Base-by-base conservation (phyloP, 1,140 invertebrate genomes). In the Papilio dardanus region DNA sequence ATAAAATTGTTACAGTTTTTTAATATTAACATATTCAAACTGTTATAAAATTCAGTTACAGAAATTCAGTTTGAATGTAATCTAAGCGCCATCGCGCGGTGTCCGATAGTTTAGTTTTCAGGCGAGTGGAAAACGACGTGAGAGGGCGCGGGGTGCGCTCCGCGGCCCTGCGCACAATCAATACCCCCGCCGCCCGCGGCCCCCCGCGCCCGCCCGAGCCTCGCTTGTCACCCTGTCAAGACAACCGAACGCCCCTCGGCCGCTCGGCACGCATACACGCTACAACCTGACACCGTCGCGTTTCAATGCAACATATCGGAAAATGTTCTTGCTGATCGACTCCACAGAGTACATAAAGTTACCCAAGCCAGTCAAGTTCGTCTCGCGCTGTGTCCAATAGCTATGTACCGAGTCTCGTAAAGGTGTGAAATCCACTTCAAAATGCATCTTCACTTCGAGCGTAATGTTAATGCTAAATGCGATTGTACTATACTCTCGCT, bases 401-500 rank as follows among this genome's bases (percentile, higher is more conserved):
- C 28, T 12, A 73, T 73, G 71, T 54, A 5, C 35, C 46, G 21
- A 73, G 71, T 50, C n/a, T n/a, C 16, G 19, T 21, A 58, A 46
- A 73, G 71, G 71, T 58, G 71, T 73, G 30, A 73, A 65, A n/a
- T 35, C 21, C n/a, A 42, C 75, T 33, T 35, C 76, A 93, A 83
- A 92, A 98, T 98, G 97, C 97, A 98, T 95, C 95, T 98, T 87
- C 97, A 97, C 95, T 99, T 99, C 92, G 98, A 99, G 93, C 96
- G 97, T 83, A 98, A 97, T 88, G 96, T 96, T 81, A 98, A 98
- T 90, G 97, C 98, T 76, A 97, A 97, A 93, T 98, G 98, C 93
- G 98, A 99, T 94, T 99, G 98, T 93, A 97, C 97, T 82, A 98
- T 99, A 86, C 94, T 99, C 78, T 98, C 98, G 79, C 94, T 99